Evolutionary conservation across 2,113 vertebrate genomes (phyloP).

Genomic region (Vidua chalybeata): DNA sequence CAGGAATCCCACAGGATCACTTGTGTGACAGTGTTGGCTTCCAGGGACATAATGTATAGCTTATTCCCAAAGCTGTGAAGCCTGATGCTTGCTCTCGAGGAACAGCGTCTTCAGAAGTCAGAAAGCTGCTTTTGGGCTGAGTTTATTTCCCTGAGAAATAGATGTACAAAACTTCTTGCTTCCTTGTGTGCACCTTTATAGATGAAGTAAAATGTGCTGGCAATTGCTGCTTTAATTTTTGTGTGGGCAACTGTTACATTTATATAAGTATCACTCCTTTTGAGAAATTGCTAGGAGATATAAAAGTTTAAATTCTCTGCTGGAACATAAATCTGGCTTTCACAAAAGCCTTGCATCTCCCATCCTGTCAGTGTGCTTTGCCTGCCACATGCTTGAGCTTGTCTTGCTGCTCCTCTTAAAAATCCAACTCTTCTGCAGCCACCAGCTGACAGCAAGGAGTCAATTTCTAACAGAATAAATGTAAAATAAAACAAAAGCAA

Average conservation of each 20-base stretch:
- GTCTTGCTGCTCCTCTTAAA: not conserved
- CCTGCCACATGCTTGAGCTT: not conserved
- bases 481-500: not conserved
- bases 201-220: not conserved
- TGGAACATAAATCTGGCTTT: not conserved
- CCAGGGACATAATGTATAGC: not conserved
- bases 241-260: slow-evolving; percentile 10
- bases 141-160: slow-evolving; percentile 12
- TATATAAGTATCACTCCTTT: not conserved
- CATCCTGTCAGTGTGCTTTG: not conserved
- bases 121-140: not conserved
- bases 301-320: slow-evolving; percentile 4
- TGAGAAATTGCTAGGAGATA: not conserved
- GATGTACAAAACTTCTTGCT: not conserved
- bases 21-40: not conserved
- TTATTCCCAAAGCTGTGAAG: not conserved
- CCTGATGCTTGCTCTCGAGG: not conserved
- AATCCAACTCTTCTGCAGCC: not conserved
- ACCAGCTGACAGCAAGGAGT: not conserved
- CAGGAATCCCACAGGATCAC: slow-evolving; percentile 11
- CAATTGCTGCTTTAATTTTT: slow-evolving; percentile 43
- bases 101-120: not conserved
- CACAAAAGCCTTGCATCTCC: not conserved
- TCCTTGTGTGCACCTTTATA: not conserved
- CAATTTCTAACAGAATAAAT: not conserved